Evolutionary conservation across 2,113 vertebrate species (phyloP), one percentile per base, ranked within the genome.

Genomic region (Zootoca vivipara): DNA sequence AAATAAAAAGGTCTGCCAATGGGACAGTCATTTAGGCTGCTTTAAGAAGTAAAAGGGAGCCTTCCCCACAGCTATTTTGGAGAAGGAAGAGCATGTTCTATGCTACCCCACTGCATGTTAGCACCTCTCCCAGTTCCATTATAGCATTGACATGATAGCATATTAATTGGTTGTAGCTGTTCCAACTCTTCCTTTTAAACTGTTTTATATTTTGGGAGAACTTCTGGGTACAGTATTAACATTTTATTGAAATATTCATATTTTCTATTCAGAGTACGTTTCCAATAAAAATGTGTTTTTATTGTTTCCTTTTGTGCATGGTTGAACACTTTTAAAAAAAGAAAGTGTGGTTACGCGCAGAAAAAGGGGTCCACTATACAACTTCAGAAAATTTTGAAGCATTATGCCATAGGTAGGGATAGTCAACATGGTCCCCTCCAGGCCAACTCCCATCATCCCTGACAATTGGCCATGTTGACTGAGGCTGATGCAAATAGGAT

Each of bases 21-120:
- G 89, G 94, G 95, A 92, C 90, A 94, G 85, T 94, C 93, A 95
- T 95, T 95, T 96, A 95, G 88, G 69, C 56, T 96, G 94, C 95
- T 97, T 97, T 97, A 96, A 96, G 96, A 94, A 93, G 92, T 96
- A 96, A 96, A 94, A 92, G 94, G 94, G 89, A 20, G 18, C 94
- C 94, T 96, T 83, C 79, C 33, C 12, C 24, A 26, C 30, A 30
- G 28, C n/a, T 95, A 92, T 96, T 97, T 95, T 92, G 89, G 90
- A 67, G 38, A 74, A 33, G n/a, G 52, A n/a, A 73, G 12, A n/a
- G 35, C 26, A 74, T 87, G 18, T 62, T 33, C 9, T 33, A 46
- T 64, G 10, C 30, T 33, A 46, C 7, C 35, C n/a, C 4, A 67
- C 78, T 86, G 10, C 13, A 42, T 65, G 28, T 75, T 82, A 67